Conservation (phyloP, 2,797 vertebrate genomes). For the Clarias fuscus region DNA sequence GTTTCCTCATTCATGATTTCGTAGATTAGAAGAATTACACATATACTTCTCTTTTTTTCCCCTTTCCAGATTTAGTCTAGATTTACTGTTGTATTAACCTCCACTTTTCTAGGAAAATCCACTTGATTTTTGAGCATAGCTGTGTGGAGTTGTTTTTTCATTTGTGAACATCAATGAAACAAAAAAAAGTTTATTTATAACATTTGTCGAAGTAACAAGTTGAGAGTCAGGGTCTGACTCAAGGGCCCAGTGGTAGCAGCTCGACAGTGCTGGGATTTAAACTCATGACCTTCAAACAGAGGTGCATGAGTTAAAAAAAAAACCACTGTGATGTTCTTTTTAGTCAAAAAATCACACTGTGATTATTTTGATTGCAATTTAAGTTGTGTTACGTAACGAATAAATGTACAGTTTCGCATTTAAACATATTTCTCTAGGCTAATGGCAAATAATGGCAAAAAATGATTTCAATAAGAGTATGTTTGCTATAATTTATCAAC, state of each 20-base stretch:
- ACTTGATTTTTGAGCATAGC: background rate
- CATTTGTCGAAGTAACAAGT: background rate
- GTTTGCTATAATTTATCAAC: too few species aligned
- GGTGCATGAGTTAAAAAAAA: too few species aligned
- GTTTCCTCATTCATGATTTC: background rate
- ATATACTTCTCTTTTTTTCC: background rate
- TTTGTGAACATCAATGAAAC: too few species aligned
- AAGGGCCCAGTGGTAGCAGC: background rate
- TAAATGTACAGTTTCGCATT: too few species aligned
- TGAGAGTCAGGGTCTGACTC: background rate
- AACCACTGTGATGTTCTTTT: too few species aligned
- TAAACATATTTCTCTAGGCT: too few species aligned
- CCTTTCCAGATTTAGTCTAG: background rate
- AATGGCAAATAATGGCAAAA: too few species aligned
- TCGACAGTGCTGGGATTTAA: background rate
- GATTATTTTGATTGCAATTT: too few species aligned
- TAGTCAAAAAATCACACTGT: too few species aligned
- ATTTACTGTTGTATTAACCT: background rate
- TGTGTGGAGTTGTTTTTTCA: background rate
- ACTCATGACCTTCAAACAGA: background rate
- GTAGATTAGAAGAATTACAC: background rate
- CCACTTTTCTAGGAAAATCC: background rate
- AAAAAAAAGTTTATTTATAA: background rate
- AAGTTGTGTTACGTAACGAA: too few species aligned
- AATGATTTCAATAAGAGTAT: too few species aligned